Base-by-base conservation (phyloP, 2,113 vertebrate genomes). In the Platichthys stellatus region DNA sequence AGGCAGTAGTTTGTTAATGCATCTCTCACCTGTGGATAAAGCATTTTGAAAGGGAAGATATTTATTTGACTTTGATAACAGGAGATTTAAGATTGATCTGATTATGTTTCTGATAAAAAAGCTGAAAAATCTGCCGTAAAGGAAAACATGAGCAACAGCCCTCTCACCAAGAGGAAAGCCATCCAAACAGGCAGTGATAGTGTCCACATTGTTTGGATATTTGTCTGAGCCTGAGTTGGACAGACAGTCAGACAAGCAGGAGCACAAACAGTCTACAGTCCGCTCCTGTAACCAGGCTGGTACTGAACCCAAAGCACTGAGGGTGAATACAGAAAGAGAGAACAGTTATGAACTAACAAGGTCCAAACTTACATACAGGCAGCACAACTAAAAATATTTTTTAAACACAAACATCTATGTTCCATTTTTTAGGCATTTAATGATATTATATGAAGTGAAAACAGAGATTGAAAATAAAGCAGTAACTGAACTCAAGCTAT, bases 161-260 rank as follows among this genome's bases (percentile, higher is more conserved):
- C 40, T 43, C 77, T 69, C 90, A 99, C 98, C 98, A n/a, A 97
- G 73, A 49, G 74, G 86, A 75, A 96, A 97, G 59, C 95, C 90
- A 64, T 98, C 97, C 90, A 97, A 86, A 81, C 96, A 99, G 20
- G 94, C 92, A 82, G 93, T 80, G 85, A 99, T 85, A 56, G 95
- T 95, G 81, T 98, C 96, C 5, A 96, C 89, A 2, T 94, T 90
- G 87, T 91, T 95, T 8, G 94, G 87, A 31, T 95, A 94, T 53
- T 83, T 84, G 54, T 94, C 91, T 3, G 94, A 3, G 0, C 92
- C 86, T 10, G 84, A 59, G 21, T 80, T 90, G 85, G 91, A 93
- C 81, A 98, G 83, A 53, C 95, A 93, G 69, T 95, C 88, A 43
- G 72, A 92, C 89, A 99, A 91, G 73, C 93, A 94, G 64, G 26